phyloP scores from a whole-genome alignment of 2,797 vertebrate genomes.

The Ataeniobius toweri region DNA sequence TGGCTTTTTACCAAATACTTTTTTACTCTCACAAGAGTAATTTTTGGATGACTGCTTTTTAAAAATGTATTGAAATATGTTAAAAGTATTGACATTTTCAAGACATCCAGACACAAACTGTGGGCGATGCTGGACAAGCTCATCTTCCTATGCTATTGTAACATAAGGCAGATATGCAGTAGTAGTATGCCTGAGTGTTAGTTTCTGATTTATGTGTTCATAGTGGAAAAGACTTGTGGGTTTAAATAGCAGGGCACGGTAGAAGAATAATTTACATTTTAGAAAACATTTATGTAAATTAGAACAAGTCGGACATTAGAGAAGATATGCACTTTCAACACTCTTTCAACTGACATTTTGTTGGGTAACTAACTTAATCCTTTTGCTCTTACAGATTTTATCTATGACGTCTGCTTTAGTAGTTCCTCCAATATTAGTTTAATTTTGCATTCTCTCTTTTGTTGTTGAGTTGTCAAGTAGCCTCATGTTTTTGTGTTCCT shows the following conservation, averaged over 20 bases:
- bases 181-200: neutral
- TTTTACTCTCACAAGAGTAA: too few species aligned
- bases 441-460: neutral
- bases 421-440: neutral
- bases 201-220: neutral
- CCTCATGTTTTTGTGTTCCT: conserved; percentile 48
- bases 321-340: neutral
- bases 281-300: neutral
- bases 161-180: neutral
- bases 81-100: too few species aligned
- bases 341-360: too few species aligned
- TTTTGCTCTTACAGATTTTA: too few species aligned
- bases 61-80: too few species aligned
- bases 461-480: conserved; percentile 2
- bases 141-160: neutral
- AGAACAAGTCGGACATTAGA: neutral
- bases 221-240: neutral
- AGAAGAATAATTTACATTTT: neutral
- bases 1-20: too few species aligned
- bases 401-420: too few species aligned
- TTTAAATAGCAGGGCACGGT: neutral
- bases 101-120: neutral
- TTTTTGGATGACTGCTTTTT: too few species aligned
- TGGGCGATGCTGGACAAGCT: neutral
- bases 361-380: too few species aligned